A percentile compares a stretch with the other conserved stretches of the same genome.
phyloP scores from a whole-genome alignment of 2,797 vertebrate species.

The Hapalemur alaotrensis region DNA sequence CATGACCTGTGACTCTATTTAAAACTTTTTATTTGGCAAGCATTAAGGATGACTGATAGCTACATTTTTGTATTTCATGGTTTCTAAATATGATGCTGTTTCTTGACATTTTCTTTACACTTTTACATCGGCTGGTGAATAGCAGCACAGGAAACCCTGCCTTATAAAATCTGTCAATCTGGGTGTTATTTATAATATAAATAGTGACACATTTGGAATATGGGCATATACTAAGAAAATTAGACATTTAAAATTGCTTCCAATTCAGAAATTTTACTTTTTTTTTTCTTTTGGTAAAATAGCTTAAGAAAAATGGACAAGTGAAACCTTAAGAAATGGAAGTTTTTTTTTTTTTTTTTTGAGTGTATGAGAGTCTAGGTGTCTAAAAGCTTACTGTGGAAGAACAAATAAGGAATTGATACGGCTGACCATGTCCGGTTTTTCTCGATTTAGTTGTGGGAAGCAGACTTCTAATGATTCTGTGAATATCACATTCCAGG shows the following conservation, averaged over 20 bases:
- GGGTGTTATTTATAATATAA: constrained; percentile 23
- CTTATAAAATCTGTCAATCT: constrained; percentile 44
- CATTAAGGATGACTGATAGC: constrained; percentile 58
- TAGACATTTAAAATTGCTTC: neutral
- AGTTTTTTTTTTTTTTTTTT: neutral
- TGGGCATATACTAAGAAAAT: neutral
- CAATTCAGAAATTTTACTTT: neutral
- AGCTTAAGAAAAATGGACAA: constrained; percentile 14
- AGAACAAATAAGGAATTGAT: neutral
- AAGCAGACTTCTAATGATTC: neutral
- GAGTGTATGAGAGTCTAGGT: neutral
- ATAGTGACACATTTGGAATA: neutral
- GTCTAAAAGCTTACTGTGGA: neutral
- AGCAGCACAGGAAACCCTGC: constrained; percentile 41
- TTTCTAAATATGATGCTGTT: constrained; percentile 52
- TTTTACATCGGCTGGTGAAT: constrained; percentile 30
- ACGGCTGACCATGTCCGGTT: neutral
- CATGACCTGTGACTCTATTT: neutral
- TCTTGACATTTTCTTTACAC: constrained; percentile 39
- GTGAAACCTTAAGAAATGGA: neutral
- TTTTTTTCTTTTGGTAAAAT: neutral
- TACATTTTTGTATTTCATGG: constrained; percentile 13
- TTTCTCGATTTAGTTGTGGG: neutral
- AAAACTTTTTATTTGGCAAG: constrained; percentile 45
- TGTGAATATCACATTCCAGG: neutral